phyloP scores from a whole-genome alignment of 23 tunicate genomes.

The Botrylloides violaceus region DNA sequence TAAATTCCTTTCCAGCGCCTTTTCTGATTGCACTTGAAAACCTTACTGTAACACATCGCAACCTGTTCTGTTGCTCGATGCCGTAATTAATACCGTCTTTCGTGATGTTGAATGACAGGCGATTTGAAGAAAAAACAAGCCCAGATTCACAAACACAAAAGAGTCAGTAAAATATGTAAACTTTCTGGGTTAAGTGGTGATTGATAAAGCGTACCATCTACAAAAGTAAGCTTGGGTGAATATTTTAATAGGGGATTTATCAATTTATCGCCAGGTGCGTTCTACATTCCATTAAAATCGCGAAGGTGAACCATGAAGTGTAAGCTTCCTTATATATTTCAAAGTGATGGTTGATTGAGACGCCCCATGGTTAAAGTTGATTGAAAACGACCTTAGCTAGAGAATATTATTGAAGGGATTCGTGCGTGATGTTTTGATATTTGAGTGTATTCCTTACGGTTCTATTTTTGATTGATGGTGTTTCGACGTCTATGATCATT shows the following conservation, averaged over 20 bases:
- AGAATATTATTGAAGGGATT: too few relatives aligned
- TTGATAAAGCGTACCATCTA: neutral
- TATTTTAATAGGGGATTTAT: neutral
- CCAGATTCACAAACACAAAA: too few relatives aligned
- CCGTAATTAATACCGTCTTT: neutral
- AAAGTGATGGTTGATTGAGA: neutral
- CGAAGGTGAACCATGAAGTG: neutral
- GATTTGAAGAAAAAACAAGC: neutral
- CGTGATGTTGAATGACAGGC: neutral
- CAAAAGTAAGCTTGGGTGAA: neutral
- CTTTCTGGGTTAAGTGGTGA: too few relatives aligned
- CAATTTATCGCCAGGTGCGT: slow-evolving; percentile 1
- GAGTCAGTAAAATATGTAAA: too few relatives aligned
- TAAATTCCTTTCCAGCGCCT: neutral
- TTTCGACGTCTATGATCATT: too few relatives aligned
- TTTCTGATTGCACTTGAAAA: neutral
- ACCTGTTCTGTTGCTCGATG: neutral
- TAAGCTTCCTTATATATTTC: neutral
- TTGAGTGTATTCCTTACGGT: too few relatives aligned
- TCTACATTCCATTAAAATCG: neutral
- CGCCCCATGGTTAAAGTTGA: neutral
- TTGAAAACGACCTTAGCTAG: too few relatives aligned
- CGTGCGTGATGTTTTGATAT: too few relatives aligned
- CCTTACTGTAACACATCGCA: too few relatives aligned
- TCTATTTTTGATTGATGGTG: too few relatives aligned